Base-by-base conservation (phyloP, 2,888 invertebrate genomes). In the Ornithoptera priamus region DNA sequence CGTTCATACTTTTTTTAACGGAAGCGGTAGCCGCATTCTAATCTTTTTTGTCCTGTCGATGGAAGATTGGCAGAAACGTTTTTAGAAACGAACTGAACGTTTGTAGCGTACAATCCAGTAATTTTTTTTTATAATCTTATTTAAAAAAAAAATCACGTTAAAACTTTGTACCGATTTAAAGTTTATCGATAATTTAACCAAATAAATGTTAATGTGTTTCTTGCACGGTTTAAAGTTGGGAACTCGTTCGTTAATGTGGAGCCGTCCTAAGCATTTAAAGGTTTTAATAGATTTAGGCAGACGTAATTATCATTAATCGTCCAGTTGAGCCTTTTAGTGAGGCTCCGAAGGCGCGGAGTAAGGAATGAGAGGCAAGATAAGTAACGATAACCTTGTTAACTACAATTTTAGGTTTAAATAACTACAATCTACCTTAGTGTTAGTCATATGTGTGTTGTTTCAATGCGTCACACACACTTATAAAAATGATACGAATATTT, bases 231-330 rank as follows among this genome's bases (percentile, higher is more conserved):
- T 42, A 61, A 65, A 65, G 65, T 60, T 61, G 61, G 65, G 56
- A 46, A 69, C 61, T 69, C 53, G 61, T 65, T 39, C 69, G 42
- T 56, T 65, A 57, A 69, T 62, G 65, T 65, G 65, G 12, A 69
- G 62, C 57, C 65, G 65, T 65, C 42, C n/a, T 42, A 65, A 68
- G 60, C 68, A 53, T 69, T 65, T 61, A 69, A 69, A 65, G 65
- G 69, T 65, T 69, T 50, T 69, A 69, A 69, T 69, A 65, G 69
- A 69, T 65, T 69, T 69, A 61, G 53, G 69, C 39, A 65, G 65
- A 69, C 24, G 69, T 65, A 65, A 69, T 69, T 69, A 69, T 65
- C 65, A 69, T 69, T 65, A 69, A 69, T 69, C 65, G 69, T 63
- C 63, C 63, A 59, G 59, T 63, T 59, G 63, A 59, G 59, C 59